A percentile compares a stretch with the other conserved stretches of the same genome.
phyloP scores from a whole-genome alignment of 2,797 vertebrate genomes.

The Sorex maritimensis region DNA sequence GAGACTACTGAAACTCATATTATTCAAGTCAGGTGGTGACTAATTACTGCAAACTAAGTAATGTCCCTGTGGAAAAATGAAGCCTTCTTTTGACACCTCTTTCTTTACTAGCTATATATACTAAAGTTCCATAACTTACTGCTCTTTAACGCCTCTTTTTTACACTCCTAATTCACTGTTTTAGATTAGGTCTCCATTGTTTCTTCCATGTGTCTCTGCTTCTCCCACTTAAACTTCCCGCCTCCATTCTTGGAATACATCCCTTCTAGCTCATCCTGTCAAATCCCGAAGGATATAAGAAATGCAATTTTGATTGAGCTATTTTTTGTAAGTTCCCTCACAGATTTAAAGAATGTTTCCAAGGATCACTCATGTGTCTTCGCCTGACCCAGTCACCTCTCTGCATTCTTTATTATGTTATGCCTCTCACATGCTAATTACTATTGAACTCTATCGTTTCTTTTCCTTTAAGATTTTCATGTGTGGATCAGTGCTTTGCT shows the following conservation, averaged over 20 bases:
- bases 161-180: neutral
- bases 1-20: neutral
- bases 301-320: neutral
- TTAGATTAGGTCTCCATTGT: neutral
- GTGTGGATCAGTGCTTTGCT: neutral
- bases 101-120: neutral
- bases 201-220: neutral
- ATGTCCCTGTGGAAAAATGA: neutral
- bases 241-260: neutral
- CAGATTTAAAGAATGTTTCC: neutral
- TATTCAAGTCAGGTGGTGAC: neutral
- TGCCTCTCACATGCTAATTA: neutral
- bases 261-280: neutral
- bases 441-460: neutral
- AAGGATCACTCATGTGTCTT: neutral
- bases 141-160: neutral
- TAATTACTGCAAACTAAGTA: neutral
- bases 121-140: neutral
- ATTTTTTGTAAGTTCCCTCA: neutral
- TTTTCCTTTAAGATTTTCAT: constrained; percentile 12
- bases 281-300: neutral
- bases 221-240: neutral
- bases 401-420: neutral
- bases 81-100: neutral
- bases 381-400: neutral